Evolutionary conservation across 2,888 invertebrate species (phyloP).

Genomic region (Rotaria macrura): DNA sequence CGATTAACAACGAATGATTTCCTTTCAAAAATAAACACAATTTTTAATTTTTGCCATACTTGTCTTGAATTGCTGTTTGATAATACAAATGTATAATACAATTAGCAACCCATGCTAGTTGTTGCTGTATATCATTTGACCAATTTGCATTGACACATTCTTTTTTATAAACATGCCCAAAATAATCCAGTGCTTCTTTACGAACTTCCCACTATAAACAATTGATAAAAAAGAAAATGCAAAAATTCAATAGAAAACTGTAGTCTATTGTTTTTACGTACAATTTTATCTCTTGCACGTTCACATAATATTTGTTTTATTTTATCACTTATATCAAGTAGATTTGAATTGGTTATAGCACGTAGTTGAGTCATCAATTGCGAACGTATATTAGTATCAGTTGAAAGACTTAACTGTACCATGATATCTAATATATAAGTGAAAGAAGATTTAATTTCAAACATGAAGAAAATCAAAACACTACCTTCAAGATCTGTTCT

Average conservation of each 20-base stretch:
- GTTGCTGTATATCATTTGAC: not conserved
- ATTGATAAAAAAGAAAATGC: not conserved
- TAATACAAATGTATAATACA: conserved; percentile 14
- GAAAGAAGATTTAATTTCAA: too few species aligned
- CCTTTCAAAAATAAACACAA: too few species aligned
- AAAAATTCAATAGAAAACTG: not conserved
- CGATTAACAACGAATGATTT: too few species aligned
- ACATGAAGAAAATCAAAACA: not conserved
- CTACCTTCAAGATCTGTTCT: not conserved
- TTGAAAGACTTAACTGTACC: not conserved
- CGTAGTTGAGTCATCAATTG: not conserved
- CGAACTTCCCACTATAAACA: conserved; percentile 2
- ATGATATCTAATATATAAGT: not conserved
- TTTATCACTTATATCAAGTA: not conserved
- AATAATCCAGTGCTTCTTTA: conserved; percentile 6
- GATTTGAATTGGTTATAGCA: not conserved
- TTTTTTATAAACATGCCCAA: conserved; percentile 9
- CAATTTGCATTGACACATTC: not conserved
- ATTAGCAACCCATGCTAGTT: not conserved
- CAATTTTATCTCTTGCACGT: conserved; percentile 6
- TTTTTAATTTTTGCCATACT: not conserved
- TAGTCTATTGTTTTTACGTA: not conserved
- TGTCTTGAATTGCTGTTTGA: not conserved
- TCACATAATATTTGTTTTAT: not conserved
- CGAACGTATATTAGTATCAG: not conserved